phyloP scores from a whole-genome alignment of 1,140 invertebrate genomes.

The Cherax quadricarinatus region DNA sequence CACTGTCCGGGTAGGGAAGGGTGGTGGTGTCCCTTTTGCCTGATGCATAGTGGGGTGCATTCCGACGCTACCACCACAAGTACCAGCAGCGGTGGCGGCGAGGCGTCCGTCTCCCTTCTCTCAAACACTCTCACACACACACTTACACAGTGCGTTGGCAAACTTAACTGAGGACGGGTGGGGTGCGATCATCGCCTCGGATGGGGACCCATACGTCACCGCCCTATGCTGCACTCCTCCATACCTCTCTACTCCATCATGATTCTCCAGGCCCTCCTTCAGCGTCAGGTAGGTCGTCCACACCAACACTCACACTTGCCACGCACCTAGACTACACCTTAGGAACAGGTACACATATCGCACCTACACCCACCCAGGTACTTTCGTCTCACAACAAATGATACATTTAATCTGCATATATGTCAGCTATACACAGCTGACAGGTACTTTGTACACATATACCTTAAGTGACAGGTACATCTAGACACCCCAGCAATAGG shows the following conservation, averaged over 20 bases:
- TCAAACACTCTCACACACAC: no score
- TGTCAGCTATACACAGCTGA: no score
- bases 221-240: background rate
- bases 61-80: background rate
- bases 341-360: background rate
- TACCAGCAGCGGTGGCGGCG: background rate
- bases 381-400: background rate
- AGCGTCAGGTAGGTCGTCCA: background rate
- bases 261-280: background rate
- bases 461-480: no score
- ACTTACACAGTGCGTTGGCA: background rate
- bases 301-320: background rate
- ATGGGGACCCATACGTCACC: background rate
- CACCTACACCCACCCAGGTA: background rate
- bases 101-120: background rate
- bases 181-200: background rate
- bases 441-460: no score
- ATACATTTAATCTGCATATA: background rate
- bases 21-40: background rate
- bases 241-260: background rate
- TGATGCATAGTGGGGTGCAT: conserved; percentile 16
- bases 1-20: background rate
- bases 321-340: background rate
- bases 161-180: background rate
- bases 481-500: no score